These are phyloP conservation scores for Sarcophaga caerulescens DNA, from an alignment of 2,888 invertebrate species.

Conservation along the genomic window DNA sequence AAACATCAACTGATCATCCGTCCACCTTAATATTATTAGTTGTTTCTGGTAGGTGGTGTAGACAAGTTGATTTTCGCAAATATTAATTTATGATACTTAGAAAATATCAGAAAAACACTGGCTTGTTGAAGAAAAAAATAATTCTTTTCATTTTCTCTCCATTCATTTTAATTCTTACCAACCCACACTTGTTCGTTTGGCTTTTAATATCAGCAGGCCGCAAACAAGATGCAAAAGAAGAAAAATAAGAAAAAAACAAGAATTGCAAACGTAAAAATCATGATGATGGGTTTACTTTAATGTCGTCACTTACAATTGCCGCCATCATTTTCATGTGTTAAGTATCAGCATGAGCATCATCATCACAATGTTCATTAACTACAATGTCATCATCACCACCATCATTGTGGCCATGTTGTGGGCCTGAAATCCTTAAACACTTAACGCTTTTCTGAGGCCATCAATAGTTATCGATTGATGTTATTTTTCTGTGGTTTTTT, in stretches of 20 bases:
- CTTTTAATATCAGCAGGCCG: constrained; percentile 58
- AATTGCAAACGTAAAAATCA: constrained; percentile 30
- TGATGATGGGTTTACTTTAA: constrained; percentile 64
- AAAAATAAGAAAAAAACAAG: neutral
- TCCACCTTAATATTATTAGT: constrained; percentile 33
- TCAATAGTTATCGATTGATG: constrained; percentile 58
- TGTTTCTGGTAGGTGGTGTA: constrained; percentile 62
- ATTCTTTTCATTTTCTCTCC: neutral
- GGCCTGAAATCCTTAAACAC: constrained; percentile 56
- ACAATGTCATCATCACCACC: constrained; percentile 5
- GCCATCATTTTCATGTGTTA: constrained; percentile 62
- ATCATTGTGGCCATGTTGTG: constrained; percentile 42
- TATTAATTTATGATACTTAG: constrained; percentile 60
- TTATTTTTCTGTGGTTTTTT: neutral
- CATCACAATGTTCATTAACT: constrained; percentile 16
- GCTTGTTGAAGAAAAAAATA: constrained; percentile 14
- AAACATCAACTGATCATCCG: neutral
- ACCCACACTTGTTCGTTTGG: constrained; percentile 64
- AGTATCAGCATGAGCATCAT: constrained; percentile 32
- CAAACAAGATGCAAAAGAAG: constrained; percentile 1
- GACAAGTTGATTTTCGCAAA: constrained; percentile 63
- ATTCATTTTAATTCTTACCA: constrained; percentile 47
- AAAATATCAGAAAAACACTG: constrained; percentile 38
- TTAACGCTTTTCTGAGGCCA: constrained; percentile 19
- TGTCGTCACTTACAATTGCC: constrained; percentile 65